Conservation (phyloP, 2,797 vertebrate species). For the Brachymystax lenok region DNA sequence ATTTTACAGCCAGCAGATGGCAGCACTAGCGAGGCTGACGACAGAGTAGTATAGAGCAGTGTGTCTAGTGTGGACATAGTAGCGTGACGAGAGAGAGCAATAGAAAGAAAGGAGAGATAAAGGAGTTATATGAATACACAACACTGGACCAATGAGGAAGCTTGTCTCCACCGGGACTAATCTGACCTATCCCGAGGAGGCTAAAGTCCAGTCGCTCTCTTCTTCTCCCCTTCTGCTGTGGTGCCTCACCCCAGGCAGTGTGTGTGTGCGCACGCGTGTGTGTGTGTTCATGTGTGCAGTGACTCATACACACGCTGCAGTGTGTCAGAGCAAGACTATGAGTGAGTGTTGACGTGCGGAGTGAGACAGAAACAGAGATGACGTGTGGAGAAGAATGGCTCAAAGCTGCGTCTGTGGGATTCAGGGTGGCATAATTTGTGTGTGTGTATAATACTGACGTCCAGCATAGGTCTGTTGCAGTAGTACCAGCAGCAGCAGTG, state of each 20-base stretch:
- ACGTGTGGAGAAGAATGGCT: not conserved
- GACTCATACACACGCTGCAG: conserved; percentile 18
- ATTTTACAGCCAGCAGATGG: conserved; percentile 48
- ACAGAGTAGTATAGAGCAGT: not conserved
- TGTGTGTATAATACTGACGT: too few species aligned
- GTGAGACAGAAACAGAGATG: not conserved
- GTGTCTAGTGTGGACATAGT: not conserved
- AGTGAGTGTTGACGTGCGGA: conserved; percentile 23
- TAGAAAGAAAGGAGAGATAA: not conserved
- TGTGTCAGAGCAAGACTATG: conserved; percentile 32
- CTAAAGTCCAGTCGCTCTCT: conserved; percentile 33
- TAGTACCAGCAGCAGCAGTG: too few species aligned
- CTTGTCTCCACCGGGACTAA: conserved; percentile 34
- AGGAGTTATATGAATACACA: not conserved
- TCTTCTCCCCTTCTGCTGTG: conserved; percentile 29
- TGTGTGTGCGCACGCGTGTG: not conserved
- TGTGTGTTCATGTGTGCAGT: conserved; percentile 2
- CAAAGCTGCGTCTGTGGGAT: not conserved
- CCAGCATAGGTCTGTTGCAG: too few species aligned
- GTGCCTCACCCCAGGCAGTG: conserved; percentile 14
- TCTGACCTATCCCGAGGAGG: conserved; percentile 37
- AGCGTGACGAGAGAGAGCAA: not conserved
- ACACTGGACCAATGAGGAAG: not conserved
- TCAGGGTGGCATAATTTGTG: too few species aligned
- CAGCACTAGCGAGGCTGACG: conserved; percentile 30